Base-by-base conservation (phyloP, 2,113 vertebrate genomes). In the Collichthys lucidus region DNA sequence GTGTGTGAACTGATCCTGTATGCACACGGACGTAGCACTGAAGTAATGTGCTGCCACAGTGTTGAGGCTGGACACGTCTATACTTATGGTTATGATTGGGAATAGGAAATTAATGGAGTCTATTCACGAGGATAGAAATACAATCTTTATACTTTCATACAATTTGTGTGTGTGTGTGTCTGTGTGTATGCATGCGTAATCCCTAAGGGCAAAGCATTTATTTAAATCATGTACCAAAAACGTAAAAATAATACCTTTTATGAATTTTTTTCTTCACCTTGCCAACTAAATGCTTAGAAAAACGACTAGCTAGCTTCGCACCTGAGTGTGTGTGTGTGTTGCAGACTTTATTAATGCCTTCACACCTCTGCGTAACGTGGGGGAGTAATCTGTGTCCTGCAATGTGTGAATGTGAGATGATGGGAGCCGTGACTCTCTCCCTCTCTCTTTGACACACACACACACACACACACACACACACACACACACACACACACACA, bases 321-420 rank as follows among this genome's bases (percentile, higher is more conserved):
- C 83, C 78, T 67, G 6, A 52, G 52, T 55, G n/a, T 60, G 57
- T 61, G 62, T 73, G 60, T 81, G 35, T 40, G 35, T 40, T 82
- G 82, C 42, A 61, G 29, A 83, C 85, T 74, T 55, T 86, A 77
- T 85, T 81, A 79, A 74, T 68, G 40, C 70, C 35, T 82, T 86
- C 80, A 78, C 89, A 85, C 84, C 89, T 88, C 71, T 29, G 7
- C 26, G 44, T 35, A 81, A 57, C 3, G 15, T 16, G 17, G 29
- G 73, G 82, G 35, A 77, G 59, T 78, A 77, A 86, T 73, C 57
- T 79, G 69, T 56, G 49, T 69, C 67, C 53, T 47, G 64, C 49
- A 80, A 72, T 26, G 52, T 82, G 83, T 60, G 76, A 77, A 88
- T 61, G 60, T 71, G 31, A 80, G 49, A 74, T 31, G 52, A n/a